phyloP scores from a whole-genome alignment of 1,140 invertebrate species.

The Mya arenaria region DNA sequence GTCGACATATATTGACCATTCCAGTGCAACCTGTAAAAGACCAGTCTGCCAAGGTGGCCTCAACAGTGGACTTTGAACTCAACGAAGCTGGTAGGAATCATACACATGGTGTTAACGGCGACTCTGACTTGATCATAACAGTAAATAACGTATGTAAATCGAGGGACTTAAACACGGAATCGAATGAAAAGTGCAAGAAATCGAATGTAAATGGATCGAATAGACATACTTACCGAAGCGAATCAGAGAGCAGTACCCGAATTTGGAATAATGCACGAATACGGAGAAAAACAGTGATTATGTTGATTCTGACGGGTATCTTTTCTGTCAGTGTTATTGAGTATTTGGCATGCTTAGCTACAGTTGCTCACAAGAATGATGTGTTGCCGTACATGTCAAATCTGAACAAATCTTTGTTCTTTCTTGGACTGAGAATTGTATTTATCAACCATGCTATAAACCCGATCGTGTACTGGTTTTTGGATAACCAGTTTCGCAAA shows the following conservation, averaged over 20 bases:
- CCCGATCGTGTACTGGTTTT: slow-evolving; percentile 4
- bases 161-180: too few relatives aligned
- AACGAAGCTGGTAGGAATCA: too few relatives aligned
- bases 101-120: too few relatives aligned
- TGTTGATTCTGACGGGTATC: slow-evolving; percentile 18
- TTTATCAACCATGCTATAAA: not conserved
- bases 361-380: too few relatives aligned
- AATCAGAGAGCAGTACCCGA: not conserved
- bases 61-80: too few relatives aligned
- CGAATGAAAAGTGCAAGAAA: too few relatives aligned
- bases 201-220: not conserved
- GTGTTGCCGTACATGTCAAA: too few relatives aligned
- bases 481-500: not conserved
- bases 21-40: too few relatives aligned
- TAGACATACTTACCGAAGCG: not conserved
- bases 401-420: not conserved
- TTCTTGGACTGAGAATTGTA: not conserved
- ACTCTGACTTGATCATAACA: too few relatives aligned
- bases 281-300: slow-evolving; percentile 23
- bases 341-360: not conserved
- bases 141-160: too few relatives aligned
- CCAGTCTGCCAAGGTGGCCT: too few relatives aligned
- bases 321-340: slow-evolving; percentile 23
- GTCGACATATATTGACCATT: too few relatives aligned
- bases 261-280: not conserved